A percentile compares a stretch with the other conserved stretches of the same genome.
Conservation (phyloP, 2,888 invertebrate species). For the Amorpha juglandis region DNA sequence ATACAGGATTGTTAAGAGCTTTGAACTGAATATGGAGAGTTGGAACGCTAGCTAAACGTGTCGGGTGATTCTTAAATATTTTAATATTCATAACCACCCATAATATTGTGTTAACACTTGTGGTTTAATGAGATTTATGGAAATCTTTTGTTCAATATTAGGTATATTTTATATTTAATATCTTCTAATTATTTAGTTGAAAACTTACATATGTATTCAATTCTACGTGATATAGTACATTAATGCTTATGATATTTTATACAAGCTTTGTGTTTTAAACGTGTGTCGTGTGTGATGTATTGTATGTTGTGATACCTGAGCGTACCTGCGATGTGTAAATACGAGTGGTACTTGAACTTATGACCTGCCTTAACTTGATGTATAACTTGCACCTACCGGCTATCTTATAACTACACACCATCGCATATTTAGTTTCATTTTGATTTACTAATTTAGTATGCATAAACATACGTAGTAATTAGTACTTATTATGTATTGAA, state of each 20-base stretch:
- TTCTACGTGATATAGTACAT: not conserved
- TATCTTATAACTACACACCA: not conserved
- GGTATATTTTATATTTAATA: not conserved
- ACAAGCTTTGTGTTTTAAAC: not conserved
- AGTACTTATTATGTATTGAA: too few species aligned
- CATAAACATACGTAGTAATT: not conserved
- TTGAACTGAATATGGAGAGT: conserved; percentile 54
- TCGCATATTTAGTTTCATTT: not conserved
- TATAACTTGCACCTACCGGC: not conserved
- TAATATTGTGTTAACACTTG: conserved; percentile 1
- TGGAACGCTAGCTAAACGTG: conserved; percentile 47
- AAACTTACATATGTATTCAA: not conserved
- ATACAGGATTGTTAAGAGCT: conserved; percentile 53
- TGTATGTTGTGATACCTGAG: not conserved
- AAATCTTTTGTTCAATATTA: not conserved
- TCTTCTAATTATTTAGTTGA: not conserved
- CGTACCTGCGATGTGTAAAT: not conserved
- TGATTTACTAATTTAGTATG: not conserved
- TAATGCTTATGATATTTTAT: not conserved
- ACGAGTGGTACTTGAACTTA: conserved; percentile 19
- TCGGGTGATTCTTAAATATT: conserved; percentile 52
- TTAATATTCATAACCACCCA: conserved; percentile 35
- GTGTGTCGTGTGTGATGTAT: not conserved
- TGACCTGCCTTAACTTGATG: conserved; percentile 17
- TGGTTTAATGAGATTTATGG: not conserved